These are phyloP conservation scores for Odiellus spinosus DNA, from an alignment of 2,888 invertebrate species.

Conservation along the genomic window DNA sequence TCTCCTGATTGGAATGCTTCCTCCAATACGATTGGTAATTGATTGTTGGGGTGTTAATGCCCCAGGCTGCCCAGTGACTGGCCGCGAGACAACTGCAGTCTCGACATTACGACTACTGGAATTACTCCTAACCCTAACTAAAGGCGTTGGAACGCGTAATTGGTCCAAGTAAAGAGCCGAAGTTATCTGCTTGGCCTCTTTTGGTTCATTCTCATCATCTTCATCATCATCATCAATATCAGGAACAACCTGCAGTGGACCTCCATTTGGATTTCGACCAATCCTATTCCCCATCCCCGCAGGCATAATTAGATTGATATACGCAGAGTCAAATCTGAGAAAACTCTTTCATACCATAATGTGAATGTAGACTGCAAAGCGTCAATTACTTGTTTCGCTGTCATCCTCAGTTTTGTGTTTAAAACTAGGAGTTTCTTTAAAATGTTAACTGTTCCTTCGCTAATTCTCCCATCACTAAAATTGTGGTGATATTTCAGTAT, in stretches of 20 bases:
- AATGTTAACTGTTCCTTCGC: constrained; percentile 46
- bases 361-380: constrained; percentile 25
- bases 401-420: constrained; percentile 47
- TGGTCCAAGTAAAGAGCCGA: constrained; percentile 5
- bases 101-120: no score
- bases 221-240: constrained; percentile 11
- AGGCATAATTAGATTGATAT: not conserved
- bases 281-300: not conserved
- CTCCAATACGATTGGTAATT: no score
- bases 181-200: not conserved
- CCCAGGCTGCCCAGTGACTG: no score
- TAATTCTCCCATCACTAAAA: constrained; percentile 36
- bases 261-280: not conserved
- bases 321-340: not conserved
- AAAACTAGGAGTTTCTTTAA: constrained; percentile 49
- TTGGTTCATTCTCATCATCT: not conserved
- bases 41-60: no score
- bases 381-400: constrained; percentile 49
- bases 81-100: not conserved
- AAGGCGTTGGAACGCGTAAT: not conserved
- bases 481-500: not conserved
- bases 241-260: constrained; percentile 17
- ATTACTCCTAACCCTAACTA: no score
- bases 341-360: constrained; percentile 26
- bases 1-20: constrained; percentile 18